A percentile compares a stretch with the other conserved stretches of the same genome.
These are phyloP conservation scores for Lucilia cuprina DNA, from an alignment of 1,140 invertebrate species.

Conservation along the genomic window DNA sequence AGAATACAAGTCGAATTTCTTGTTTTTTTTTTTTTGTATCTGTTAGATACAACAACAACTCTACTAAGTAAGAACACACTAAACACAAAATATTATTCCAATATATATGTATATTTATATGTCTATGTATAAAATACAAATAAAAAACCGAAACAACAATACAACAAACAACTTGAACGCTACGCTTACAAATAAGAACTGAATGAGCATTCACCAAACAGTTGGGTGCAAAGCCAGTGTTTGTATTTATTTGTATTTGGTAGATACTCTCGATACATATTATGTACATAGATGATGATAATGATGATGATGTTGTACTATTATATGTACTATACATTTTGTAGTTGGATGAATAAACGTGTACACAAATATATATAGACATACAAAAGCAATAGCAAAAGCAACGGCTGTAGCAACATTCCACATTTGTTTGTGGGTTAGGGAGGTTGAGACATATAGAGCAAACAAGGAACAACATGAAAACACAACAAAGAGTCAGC, in stretches of 20 bases:
- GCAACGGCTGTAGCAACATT: too few species aligned
- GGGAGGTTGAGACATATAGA: too few species aligned
- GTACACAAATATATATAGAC: neutral
- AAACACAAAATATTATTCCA: neutral
- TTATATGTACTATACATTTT: neutral
- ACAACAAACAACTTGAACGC: constrained; percentile 23
- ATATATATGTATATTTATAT: too few species aligned
- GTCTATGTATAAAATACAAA: neutral
- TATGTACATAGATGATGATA: neutral
- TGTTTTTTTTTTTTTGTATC: neutral
- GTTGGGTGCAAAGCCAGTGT: constrained; percentile 32
- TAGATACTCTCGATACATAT: neutral
- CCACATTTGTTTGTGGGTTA: neutral
- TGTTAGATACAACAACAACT: neutral
- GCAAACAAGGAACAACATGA: neutral
- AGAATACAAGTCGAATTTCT: neutral
- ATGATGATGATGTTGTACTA: neutral
- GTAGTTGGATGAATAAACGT: neutral
- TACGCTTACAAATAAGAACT: constrained; percentile 34
- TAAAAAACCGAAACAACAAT: neutral
- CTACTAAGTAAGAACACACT: neutral
- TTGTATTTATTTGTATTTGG: neutral
- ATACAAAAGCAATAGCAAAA: too few species aligned
- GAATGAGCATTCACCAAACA: constrained; percentile 26
- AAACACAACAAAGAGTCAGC: constrained; percentile 24